phyloP scores from a whole-genome alignment of 2,797 vertebrate genomes.

The Malurus leucopterus region DNA sequence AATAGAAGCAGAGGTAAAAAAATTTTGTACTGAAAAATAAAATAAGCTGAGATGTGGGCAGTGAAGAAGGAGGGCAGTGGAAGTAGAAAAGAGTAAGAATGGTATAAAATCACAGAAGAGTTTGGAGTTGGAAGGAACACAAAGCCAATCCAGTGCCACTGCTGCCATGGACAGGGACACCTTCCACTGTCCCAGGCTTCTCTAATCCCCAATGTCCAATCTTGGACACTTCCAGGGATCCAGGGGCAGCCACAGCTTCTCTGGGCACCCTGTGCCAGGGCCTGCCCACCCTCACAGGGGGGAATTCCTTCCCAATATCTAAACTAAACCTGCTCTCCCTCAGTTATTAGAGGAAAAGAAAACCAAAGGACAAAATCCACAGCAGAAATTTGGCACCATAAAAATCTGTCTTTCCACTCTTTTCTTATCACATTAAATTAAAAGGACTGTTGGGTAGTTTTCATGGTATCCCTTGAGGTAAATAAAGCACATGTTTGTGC shows the following conservation, averaged over 20 bases:
- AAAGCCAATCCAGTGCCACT: accelerated
- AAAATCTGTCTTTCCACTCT: neutral
- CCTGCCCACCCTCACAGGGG: accelerated
- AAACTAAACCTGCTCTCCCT: neutral
- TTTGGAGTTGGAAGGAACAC: accelerated
- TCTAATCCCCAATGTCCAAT: accelerated
- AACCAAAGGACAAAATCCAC: neutral
- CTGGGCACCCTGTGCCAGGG: neutral
- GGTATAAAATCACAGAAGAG: neutral
- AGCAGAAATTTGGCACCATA: neutral
- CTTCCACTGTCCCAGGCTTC: accelerated
- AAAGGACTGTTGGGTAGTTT: neutral
- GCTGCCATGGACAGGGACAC: neutral
- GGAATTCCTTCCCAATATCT: accelerated
- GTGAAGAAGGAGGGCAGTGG: neutral
- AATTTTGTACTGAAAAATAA: neutral
- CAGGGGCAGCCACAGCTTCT: neutral
- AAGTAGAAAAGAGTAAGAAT: neutral
- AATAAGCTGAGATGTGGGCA: neutral
- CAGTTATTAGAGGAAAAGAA: neutral
- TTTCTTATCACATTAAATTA: neutral
- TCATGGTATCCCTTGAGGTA: neutral
- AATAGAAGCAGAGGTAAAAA: neutral
- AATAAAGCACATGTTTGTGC: neutral
- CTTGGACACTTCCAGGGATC: neutral